Evolutionary conservation across 2,888 invertebrate species (phyloP).

Genomic region (Pemphredon lugubris): DNA sequence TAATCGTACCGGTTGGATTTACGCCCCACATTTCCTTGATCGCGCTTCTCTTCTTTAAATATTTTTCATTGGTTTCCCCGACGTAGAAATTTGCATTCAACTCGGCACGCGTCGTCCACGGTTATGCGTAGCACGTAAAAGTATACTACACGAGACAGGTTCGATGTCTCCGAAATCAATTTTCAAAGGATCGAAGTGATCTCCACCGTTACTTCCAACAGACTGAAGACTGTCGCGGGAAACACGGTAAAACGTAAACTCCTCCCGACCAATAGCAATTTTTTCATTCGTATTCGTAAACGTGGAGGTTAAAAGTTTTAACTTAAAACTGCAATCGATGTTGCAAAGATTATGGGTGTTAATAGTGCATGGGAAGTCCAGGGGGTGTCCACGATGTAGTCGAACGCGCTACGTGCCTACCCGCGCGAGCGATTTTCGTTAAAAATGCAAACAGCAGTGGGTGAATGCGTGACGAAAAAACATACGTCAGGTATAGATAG

Average conservation of each 20-base stretch:
- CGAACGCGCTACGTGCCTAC: not conserved
- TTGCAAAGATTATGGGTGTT: constrained; percentile 2
- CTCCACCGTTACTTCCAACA: too few species aligned
- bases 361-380: too few species aligned
- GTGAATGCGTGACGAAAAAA: not conserved
- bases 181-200: too few species aligned
- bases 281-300: too few species aligned
- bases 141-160: too few species aligned
- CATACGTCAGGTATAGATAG: not conserved
- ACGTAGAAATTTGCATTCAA: too few species aligned
- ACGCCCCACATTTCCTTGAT: not conserved
- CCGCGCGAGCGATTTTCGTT: constrained; percentile 3
- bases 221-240: too few species aligned
- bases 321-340: constrained; percentile 7
- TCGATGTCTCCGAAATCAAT: too few species aligned
- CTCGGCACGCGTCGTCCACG: not conserved
- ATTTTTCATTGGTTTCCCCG: not conserved
- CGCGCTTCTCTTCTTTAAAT: not conserved
- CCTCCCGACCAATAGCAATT: too few species aligned
- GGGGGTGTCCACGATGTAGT: not conserved
- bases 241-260: too few species aligned
- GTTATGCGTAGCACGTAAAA: not conserved
- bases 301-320: too few species aligned
- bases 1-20: constrained; percentile 29
- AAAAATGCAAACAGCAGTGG: constrained; percentile 4